Conservation (phyloP, 2,113 vertebrate species). For the Phylloscopus trochiloides region DNA sequence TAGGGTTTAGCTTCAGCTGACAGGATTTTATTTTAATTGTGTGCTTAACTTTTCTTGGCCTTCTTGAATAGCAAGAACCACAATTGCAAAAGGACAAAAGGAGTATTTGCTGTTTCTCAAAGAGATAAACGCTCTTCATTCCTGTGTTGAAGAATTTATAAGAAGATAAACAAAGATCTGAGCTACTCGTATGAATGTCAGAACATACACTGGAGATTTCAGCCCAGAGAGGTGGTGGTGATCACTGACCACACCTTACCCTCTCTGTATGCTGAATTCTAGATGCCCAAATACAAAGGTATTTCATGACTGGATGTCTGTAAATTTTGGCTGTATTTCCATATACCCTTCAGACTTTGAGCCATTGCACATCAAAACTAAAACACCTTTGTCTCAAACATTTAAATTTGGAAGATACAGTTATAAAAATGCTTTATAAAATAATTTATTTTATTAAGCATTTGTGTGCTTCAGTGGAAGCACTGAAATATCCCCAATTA, state of each 20-base stretch:
- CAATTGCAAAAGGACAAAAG: background rate
- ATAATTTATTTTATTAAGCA: background rate
- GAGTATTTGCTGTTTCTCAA: background rate
- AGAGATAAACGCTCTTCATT: background rate
- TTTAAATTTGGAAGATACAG: background rate
- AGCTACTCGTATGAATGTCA: background rate
- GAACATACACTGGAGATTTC: background rate
- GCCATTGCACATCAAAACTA: background rate
- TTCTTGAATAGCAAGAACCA: background rate
- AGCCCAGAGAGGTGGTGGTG: background rate
- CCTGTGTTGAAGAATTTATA: background rate
- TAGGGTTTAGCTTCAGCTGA: background rate
- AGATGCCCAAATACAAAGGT: background rate
- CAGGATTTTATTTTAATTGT: slow-evolving; percentile 52
- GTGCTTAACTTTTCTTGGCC: slow-evolving; percentile 16
- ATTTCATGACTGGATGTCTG: background rate
- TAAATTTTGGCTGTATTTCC: background rate
- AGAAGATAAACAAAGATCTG: background rate
- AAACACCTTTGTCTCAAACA: background rate
- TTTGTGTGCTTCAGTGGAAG: background rate
- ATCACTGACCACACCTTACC: background rate
- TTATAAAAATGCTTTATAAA: background rate
- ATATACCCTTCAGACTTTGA: background rate
- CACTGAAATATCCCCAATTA: background rate
- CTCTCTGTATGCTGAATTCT: background rate